Evolutionary conservation across 2,888 invertebrate genomes (phyloP), one percentile per base, ranked within the genome.

Genomic region (Tridacna gigas): DNA sequence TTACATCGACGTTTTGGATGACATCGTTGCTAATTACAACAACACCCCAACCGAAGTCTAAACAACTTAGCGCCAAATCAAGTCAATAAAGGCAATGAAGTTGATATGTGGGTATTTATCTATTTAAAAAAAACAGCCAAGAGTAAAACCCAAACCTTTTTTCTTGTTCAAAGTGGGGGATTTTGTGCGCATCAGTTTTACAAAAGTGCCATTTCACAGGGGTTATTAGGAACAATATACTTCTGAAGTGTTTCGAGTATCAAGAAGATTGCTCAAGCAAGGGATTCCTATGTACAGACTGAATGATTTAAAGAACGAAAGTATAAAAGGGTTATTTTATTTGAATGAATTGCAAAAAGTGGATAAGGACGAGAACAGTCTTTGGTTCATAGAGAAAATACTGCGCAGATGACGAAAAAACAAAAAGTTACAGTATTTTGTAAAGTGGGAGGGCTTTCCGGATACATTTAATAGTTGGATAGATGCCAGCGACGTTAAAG

Each of bases 401-500:
- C 18, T 80, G 65, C 74, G 37, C 45, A 67, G 76, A 51, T 75
- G 45, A 85, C 51, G 80, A 79, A 81, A 83, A 56, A 80, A 79
- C 13, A 83, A 79, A 47, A 77, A 74, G 48, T 11, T n/a, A 0
- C 73, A 83, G 48, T 86, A 83, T 69, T 81, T 74, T 37, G 83
- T 84, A 9, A 75, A 82, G 82, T 86, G 82, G 77, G 76, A 84
- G 51, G 84, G 81, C 0, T 84, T 82, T 61, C 82, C 82, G 15
- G 74, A 83, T 48, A 48, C 71, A 28, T 85, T 85, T 82, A 82
- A 82, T 60, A 82, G 82, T 73, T 85, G 82, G 82, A 47, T 85
- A 71, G 80, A 85, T 81, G 83, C 83, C 0, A 45, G 60, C 20
- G 82, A 82, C 63, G 75, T 82, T 37, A 77, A 47, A 85, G 81